These are phyloP conservation scores for Dendronephthya gigantea DNA, from an alignment of 64 coral and sea anemone species.

Conservation along the genomic window DNA sequence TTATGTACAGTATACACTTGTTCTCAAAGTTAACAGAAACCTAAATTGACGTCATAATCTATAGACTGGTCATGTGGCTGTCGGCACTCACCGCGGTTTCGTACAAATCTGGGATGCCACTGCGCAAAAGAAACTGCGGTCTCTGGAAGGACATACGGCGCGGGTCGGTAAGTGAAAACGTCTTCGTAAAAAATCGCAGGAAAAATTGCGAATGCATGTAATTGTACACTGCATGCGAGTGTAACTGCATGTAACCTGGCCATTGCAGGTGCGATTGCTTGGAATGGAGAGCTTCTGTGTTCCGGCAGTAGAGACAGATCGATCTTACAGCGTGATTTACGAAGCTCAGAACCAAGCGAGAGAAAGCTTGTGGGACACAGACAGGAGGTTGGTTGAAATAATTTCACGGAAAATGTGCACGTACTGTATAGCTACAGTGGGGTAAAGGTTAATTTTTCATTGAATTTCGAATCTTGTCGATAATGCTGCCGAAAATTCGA, in stretches of 20 bases:
- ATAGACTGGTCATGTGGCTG: slow-evolving; percentile 84
- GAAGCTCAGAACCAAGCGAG: slow-evolving; percentile 45
- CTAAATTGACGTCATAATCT: neutral
- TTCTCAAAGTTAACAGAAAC: neutral
- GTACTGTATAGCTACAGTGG: no score
- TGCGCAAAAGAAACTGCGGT: slow-evolving; percentile 65
- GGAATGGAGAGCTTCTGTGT: slow-evolving; percentile 6
- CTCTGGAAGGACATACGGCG: slow-evolving; percentile 87
- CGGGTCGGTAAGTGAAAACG: slow-evolving; percentile 80
- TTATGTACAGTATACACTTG: no score
- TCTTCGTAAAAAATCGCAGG: no score
- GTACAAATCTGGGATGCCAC: slow-evolving; percentile 98
- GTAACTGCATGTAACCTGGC: neutral
- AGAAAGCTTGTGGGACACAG: slow-evolving; percentile 86
- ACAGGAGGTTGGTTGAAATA: slow-evolving; percentile 59
- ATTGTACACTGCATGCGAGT: no score
- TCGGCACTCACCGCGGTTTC: slow-evolving; percentile 88
- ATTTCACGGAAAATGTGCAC: no score
- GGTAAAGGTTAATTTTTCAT: no score
- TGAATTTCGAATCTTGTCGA: no score
- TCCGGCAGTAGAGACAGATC: neutral
- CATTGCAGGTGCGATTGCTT: slow-evolving; percentile 16
- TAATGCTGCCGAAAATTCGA: no score
- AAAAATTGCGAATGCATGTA: no score
- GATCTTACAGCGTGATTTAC: slow-evolving; percentile 36